Evolutionary conservation across 2,888 invertebrate genomes (phyloP), one percentile per base, ranked within the genome.

Genomic region (Cataglyphis albicans): DNA sequence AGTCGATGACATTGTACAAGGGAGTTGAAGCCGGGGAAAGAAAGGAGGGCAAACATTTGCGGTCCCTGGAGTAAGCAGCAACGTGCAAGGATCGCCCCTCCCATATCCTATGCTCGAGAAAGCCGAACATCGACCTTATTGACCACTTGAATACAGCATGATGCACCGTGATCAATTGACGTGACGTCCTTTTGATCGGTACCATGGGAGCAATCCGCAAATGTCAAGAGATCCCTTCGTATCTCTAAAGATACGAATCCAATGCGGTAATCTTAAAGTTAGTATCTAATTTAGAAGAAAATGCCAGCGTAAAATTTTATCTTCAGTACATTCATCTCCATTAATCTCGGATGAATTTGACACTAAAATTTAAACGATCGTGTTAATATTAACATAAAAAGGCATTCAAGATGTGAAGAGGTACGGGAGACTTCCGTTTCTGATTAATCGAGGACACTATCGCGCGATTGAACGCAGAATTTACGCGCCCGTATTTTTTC

Each of bases 21-120:
- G 76, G 83, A 65, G 63, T 98, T 85, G 98, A 98, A 82, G 74
- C 83, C 86, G 15, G 85, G 86, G 35, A 90, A 90, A 65, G 89
- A 87, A 57, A 88, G 76, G 61, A 80, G 73, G 55, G 64, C 80
- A 48, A 84, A 74, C 52, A 59, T 73, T 55, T 85, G 44, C 81
- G 59, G 68, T 48, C 52, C 52, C 48, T 88, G 85, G 91, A 72
- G 83, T 44, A 92, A 90, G 76, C 90, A 88, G 80, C 87, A 87
- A 80, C 92, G 93, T n/a, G 91, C 92, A 63, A 90, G 90, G 88
- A 92, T 91, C n/a, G 91, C 90, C 9, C 92, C 92, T n/a, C 89
- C 92, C 12, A 84, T 86, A 90, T 89, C 32, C 89, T 91, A 12
- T 90, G 90, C 10, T 78, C 84, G 32, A 89, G 90, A 74, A 90